These are phyloP conservation scores for Ursus arctos DNA, from an alignment of 2,113 vertebrate species.

Conservation along the genomic window DNA sequence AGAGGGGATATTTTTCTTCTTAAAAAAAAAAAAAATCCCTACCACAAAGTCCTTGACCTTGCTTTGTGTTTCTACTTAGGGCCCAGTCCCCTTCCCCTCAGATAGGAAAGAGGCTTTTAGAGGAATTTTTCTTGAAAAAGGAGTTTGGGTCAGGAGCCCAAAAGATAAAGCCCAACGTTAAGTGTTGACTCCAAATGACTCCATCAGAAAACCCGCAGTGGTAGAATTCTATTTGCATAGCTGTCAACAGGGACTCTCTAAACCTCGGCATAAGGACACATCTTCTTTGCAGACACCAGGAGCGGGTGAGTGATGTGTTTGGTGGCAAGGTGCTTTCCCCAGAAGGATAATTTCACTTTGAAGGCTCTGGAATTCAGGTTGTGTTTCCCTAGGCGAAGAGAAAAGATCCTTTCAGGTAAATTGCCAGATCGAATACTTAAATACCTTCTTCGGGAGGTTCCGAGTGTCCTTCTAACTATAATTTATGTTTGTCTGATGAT, in stretches of 20 bases:
- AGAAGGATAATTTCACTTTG: background rate
- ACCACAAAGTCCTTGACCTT: background rate
- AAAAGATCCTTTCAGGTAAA: slow-evolving; percentile 39
- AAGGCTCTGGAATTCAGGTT: slow-evolving; percentile 8
- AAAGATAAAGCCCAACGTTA: slow-evolving; percentile 41
- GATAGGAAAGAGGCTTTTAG: background rate
- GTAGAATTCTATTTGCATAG: accelerated
- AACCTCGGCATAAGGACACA: background rate
- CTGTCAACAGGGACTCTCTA: background rate
- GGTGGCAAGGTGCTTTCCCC: background rate
- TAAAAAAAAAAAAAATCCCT: background rate
- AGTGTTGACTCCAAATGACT: background rate
- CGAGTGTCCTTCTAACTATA: background rate
- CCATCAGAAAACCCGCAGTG: background rate
- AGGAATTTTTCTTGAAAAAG: background rate
- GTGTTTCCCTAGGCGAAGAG: slow-evolving; percentile 21
- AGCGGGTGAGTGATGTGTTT: background rate
- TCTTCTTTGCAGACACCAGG: background rate
- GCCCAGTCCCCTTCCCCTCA: background rate
- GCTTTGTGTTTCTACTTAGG: background rate
- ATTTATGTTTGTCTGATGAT: background rate
- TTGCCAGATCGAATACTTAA: background rate
- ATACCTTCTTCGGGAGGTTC: background rate
- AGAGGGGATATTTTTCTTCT: background rate
- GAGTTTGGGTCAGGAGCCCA: background rate